Conservation (phyloP, 2,113 vertebrate species). For the Tympanuchus pallidicinctus region DNA sequence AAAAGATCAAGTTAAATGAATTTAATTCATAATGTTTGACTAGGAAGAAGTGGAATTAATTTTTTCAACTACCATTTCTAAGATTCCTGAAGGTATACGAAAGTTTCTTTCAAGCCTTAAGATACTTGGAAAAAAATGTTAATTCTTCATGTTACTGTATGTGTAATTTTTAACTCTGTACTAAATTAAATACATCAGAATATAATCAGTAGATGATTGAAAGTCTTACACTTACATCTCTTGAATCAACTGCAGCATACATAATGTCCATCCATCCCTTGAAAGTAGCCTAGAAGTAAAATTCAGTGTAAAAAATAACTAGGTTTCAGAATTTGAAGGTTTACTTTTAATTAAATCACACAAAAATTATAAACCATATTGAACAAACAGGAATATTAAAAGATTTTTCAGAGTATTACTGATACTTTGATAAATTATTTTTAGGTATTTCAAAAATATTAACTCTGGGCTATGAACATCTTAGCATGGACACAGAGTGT, state of each 20-base stretch:
- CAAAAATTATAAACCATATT: neutral
- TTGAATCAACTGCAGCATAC: conserved; percentile 95
- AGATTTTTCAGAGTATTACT: neutral
- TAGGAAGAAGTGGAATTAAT: neutral
- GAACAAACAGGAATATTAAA: neutral
- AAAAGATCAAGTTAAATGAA: neutral
- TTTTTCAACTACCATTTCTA: neutral
- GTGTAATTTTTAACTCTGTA: neutral
- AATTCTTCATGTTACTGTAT: neutral
- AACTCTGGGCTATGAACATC: neutral
- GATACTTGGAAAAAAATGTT: neutral
- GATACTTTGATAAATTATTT: neutral
- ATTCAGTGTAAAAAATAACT: neutral
- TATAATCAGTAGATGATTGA: neutral
- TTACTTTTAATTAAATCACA: neutral
- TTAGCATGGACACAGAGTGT: neutral
- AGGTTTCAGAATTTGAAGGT: neutral
- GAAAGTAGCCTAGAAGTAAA: conserved; percentile 90
- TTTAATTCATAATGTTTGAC: neutral
- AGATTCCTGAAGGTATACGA: neutral
- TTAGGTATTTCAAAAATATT: neutral
- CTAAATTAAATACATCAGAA: neutral
- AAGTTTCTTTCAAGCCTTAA: neutral
- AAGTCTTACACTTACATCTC: conserved; percentile 76
- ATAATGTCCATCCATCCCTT: conserved; percentile 99